Conservation (phyloP, 2,797 vertebrate species). For the Distichodus sexfasciatus region DNA sequence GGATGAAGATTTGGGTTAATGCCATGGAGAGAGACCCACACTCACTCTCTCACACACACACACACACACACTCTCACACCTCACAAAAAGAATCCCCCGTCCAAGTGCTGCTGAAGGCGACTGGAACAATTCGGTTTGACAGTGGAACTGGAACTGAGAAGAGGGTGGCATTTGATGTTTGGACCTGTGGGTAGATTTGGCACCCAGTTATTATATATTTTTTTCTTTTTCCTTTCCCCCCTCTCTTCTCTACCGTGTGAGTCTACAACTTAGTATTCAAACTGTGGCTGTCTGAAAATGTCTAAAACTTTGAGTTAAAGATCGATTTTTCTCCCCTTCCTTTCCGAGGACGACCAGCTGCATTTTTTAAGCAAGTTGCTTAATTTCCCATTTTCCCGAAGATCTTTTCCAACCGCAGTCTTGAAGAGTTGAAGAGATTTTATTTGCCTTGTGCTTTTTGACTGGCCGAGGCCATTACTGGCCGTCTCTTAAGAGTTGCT, state of each 20-base stretch:
- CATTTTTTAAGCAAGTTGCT: too few relatives aligned
- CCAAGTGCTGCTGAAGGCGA: not conserved
- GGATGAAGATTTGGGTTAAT: not conserved
- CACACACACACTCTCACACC: not conserved
- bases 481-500: not conserved
- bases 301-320: not conserved
- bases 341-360: not conserved
- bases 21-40: not conserved
- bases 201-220: too few relatives aligned
- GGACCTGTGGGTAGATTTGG: not conserved
- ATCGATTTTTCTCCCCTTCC: not conserved
- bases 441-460: slow-evolving; percentile 1
- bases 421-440: not conserved
- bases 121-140: slow-evolving; percentile 6
- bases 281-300: not conserved
- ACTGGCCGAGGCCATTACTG: not conserved
- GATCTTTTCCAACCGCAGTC: not conserved
- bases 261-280: not conserved
- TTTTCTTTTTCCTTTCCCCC: not conserved
- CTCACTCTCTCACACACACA: not conserved
- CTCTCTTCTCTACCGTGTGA: not conserved
- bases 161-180: not conserved
- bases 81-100: not conserved
- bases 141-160: not conserved
- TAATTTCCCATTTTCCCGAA: too few relatives aligned